Conservation (phyloP, 1,140 invertebrate genomes). For the Cydia strobilella region DNA sequence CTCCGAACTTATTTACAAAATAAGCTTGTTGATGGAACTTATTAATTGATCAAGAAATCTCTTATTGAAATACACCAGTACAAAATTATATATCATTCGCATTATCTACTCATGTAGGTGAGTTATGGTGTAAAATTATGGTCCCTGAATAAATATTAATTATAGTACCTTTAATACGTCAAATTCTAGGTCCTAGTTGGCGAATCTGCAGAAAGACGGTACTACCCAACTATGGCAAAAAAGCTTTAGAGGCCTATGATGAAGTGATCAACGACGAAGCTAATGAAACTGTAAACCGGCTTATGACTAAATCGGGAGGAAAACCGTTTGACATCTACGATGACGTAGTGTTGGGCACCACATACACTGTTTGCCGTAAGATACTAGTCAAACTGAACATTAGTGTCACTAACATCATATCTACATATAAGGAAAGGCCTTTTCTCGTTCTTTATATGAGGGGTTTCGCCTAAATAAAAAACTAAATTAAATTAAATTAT, state of each 20-base stretch:
- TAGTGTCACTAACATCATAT: too few species aligned
- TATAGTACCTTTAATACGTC: too few species aligned
- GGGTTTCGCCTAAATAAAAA: too few species aligned
- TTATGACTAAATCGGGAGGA: constrained; percentile 39
- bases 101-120: too few species aligned
- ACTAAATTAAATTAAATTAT: too few species aligned
- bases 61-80: too few species aligned
- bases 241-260: constrained; percentile 55
- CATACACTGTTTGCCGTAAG: constrained; percentile 60
- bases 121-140: too few species aligned
- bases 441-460: too few species aligned
- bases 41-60: neutral
- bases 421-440: too few species aligned
- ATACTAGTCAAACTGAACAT: neutral
- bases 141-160: too few species aligned
- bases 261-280: constrained; percentile 56
- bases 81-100: too few species aligned
- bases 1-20: neutral
- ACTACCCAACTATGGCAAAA: constrained; percentile 60
- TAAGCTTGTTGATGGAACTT: too few species aligned
- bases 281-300: constrained; percentile 41
- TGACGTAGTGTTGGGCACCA: constrained; percentile 56
- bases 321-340: constrained; percentile 58
- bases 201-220: constrained; percentile 65
- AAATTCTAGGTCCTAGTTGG: constrained; percentile 59